Percentiles rank a stretch among this genome's conserved stretches.
Evolutionary conservation across 2,113 vertebrate genomes (phyloP).

Genomic region (Mesitornis unicolor): DNA sequence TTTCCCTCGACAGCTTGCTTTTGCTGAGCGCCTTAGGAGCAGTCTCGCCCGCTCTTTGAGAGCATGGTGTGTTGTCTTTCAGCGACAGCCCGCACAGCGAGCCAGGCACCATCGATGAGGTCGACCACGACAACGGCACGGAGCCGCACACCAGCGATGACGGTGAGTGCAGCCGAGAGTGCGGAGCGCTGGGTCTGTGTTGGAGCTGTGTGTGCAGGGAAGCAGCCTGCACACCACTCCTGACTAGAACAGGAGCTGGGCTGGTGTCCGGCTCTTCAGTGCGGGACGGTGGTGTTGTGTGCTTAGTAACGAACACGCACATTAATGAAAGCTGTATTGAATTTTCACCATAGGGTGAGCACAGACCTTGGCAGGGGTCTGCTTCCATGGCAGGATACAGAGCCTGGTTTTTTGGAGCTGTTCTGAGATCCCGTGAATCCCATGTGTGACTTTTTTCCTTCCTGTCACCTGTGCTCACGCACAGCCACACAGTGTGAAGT

Average conservation of each 20-base stretch:
- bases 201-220: neutral
- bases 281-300: neutral
- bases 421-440: neutral
- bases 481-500: neutral
- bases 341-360: neutral
- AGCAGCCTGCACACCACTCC: neutral
- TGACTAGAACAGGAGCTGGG: neutral
- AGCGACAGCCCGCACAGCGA: slow-evolving; percentile 99
- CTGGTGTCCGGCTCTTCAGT: neutral
- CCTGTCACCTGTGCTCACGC: neutral
- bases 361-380: neutral
- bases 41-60: neutral
- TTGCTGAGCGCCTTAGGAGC: neutral
- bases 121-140: slow-evolving; percentile 93
- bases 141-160: slow-evolving; percentile 97
- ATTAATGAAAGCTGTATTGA: no score
- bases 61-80: neutral
- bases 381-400: neutral
- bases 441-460: neutral
- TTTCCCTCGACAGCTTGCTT: neutral
- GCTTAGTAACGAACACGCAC: neutral
- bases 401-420: neutral
- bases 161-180: slow-evolving; percentile 72
- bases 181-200: neutral
- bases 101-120: slow-evolving; percentile 94